Evolutionary conservation across 2,888 invertebrate genomes (phyloP), one percentile per base, ranked within the genome.

Genomic region (Synanthedon formicaeformis): DNA sequence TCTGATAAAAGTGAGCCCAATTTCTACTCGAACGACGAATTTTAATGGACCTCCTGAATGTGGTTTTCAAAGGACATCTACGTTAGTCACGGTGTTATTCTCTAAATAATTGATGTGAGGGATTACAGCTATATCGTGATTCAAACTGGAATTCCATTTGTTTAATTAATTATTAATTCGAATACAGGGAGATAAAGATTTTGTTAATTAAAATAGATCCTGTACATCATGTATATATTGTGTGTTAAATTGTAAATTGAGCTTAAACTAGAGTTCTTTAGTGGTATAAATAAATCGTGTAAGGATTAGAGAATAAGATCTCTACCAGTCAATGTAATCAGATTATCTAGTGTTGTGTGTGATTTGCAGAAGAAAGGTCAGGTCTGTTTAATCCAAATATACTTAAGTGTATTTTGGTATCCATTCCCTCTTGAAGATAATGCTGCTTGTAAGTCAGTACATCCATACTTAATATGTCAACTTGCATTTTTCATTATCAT

Each of bases 141-240:
- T 70, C 64, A 65, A 73, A 76, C 75, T 70, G 66, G 71, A 74
- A 78, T 71, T 71, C 66, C 68, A 69, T 73, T 67, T 65, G 67
- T 72, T 58, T 67, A 66, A 61, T 66, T 71, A 75, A 75, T 78
- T 75, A 76, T 65, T 71, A 71, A 78, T 76, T 75, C 73, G 70
- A 69, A 72, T 72, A 73, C 68, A 65, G 63, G 60, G 62, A 65
- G 71, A 72, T 75, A 73, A 77, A 67, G 73, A 69, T 65, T 73
- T 75, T 71, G 73, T 75, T 73, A 69, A 73, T 69, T 69, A 67
- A 60, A 66, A 75, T 69, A 69, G 70, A 73, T 76, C 74, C 61
- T 61, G 65, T 70, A 68, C 73, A 34, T 27, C 27, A 27, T 27
- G 27, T 27, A 27, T 8, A 27, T 27, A 16, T 16, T 18, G 34